Percentiles rank a stretch among this genome's conserved stretches.
These are phyloP conservation scores for Ellobium chinense DNA, from an alignment of 2,888 invertebrate genomes.

Conservation along the genomic window DNA sequence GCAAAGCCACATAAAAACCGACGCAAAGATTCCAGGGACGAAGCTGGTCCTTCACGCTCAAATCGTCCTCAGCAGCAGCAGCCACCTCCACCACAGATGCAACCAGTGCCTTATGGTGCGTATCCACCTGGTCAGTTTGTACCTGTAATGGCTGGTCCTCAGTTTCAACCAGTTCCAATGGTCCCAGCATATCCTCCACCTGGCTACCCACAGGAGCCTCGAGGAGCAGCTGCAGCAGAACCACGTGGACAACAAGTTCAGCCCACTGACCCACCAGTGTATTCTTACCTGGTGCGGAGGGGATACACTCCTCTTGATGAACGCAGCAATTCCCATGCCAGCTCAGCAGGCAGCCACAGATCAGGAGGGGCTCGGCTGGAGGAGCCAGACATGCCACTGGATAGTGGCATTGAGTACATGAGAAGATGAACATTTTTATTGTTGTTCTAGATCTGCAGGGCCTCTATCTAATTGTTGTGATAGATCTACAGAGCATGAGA, in stretches of 20 bases:
- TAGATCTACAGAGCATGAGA: too few relatives aligned
- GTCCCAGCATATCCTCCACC: conserved; percentile 37
- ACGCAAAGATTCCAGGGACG: background rate
- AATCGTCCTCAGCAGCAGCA: background rate
- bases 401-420: conserved; percentile 51
- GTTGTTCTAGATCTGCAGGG: too few relatives aligned
- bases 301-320: conserved; percentile 65
- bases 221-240: background rate
- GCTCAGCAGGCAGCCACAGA: conserved; percentile 19
- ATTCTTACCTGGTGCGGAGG: conserved; percentile 69
- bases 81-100: conserved; percentile 14
- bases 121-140: conserved; percentile 60
- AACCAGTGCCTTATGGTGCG: conserved; percentile 39
- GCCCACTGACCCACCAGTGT: conserved; percentile 64
- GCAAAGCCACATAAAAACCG: conserved; percentile 3
- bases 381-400: conserved; percentile 37
- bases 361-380: conserved; percentile 10
- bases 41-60: background rate
- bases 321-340: conserved; percentile 7
- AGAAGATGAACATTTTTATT: too few relatives aligned
- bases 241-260: conserved; percentile 39
- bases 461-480: too few relatives aligned
- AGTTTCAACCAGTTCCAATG: conserved; percentile 43
- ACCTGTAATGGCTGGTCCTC: conserved; percentile 55
- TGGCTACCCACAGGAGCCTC: conserved; percentile 26